A percentile compares a stretch with the other conserved stretches of the same genome.
phyloP scores from a whole-genome alignment of 2,888 invertebrate species.

The Dolichopus griseipennis region DNA sequence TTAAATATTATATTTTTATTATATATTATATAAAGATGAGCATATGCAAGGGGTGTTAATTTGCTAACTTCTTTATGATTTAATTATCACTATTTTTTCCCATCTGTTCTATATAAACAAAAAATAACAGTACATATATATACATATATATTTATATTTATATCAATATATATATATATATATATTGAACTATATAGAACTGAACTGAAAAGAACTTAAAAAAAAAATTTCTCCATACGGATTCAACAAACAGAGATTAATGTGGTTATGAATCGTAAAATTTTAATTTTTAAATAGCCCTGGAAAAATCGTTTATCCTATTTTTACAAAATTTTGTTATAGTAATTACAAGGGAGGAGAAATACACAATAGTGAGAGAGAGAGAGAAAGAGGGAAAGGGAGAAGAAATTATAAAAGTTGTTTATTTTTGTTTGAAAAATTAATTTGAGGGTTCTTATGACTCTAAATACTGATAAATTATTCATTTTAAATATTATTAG shows the following conservation, averaged over 20 bases:
- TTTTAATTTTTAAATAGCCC: slow-evolving; percentile 2
- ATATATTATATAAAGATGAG: neutral
- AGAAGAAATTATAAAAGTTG: no score
- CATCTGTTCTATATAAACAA: slow-evolving; percentile 4
- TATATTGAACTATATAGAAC: no score
- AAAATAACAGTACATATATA: no score
- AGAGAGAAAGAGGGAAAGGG: no score
- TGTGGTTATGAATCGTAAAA: slow-evolving; percentile 6
- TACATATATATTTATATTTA: no score
- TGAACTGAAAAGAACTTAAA: no score
- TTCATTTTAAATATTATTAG: slow-evolving; percentile 6
- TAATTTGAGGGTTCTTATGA: slow-evolving; percentile 6
- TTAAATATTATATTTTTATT: neutral
- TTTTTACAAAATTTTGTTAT: neutral
- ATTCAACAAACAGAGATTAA: slow-evolving; percentile 6
- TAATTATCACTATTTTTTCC: slow-evolving; percentile 6
- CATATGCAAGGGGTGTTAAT: slow-evolving; percentile 4
- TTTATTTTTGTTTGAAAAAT: neutral
- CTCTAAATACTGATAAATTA: slow-evolving; percentile 1
- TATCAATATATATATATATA: no score
- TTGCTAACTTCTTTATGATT: slow-evolving; percentile 6
- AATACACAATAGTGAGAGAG: no score
- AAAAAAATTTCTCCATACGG: neutral
- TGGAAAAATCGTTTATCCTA: neutral
- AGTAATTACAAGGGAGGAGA: slow-evolving; percentile 1